Conservation (phyloP, 2,888 invertebrate genomes). For the Drosophila monieri region DNA sequence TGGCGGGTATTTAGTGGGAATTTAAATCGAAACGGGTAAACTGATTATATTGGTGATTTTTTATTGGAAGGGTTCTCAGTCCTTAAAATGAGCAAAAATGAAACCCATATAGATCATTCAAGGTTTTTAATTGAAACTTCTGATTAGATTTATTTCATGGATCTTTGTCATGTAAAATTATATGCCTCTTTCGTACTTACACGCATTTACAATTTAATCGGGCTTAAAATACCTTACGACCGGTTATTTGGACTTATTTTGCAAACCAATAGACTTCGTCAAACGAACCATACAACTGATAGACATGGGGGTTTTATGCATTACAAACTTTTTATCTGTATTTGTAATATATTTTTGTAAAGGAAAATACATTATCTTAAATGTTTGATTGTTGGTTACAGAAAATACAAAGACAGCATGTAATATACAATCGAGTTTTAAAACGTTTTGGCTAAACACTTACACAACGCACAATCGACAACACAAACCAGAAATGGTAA, state of each 20-base stretch:
- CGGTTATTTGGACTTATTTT: slow-evolving; percentile 7
- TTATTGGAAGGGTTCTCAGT: no score
- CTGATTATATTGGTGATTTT: no score
- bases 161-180: slow-evolving; percentile 30
- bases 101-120: no score
- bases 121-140: slow-evolving; percentile 11
- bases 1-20: not conserved
- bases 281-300: slow-evolving; percentile 16
- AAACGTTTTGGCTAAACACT: slow-evolving; percentile 47
- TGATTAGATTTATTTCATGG: slow-evolving; percentile 41
- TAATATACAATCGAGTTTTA: slow-evolving; percentile 58
- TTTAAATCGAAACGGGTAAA: not conserved
- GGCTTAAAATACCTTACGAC: slow-evolving; percentile 20
- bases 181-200: slow-evolving; percentile 2
- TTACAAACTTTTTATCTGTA: slow-evolving; percentile 47
- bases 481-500: slow-evolving; percentile 43
- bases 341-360: slow-evolving; percentile 74
- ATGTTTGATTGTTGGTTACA: slow-evolving; percentile 35
- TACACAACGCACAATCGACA: slow-evolving; percentile 53
- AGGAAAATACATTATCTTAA: slow-evolving; percentile 68
- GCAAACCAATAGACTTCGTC: slow-evolving; percentile 4
- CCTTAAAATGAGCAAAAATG: no score
- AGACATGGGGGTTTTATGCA: slow-evolving; percentile 9
- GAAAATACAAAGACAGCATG: slow-evolving; percentile 62
- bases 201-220: slow-evolving; percentile 17